phyloP scores from a whole-genome alignment of 2,888 invertebrate species.

The Eucera pruinosa region DNA sequence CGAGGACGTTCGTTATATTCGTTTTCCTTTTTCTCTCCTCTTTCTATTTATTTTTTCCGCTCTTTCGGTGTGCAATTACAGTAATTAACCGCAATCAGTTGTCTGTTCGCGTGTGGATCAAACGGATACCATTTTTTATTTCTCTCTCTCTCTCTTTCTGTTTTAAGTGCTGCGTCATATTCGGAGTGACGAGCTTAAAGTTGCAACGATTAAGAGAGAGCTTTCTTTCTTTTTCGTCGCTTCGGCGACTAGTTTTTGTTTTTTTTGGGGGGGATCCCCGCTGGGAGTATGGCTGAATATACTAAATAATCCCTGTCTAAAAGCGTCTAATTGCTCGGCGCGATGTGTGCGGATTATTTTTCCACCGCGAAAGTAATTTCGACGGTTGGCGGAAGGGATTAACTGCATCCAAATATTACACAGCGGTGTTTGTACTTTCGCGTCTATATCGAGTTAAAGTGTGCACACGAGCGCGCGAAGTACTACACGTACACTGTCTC shows the following conservation, averaged over 20 bases:
- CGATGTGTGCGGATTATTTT: not conserved
- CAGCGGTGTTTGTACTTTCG: not conserved
- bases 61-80: constrained; percentile 2
- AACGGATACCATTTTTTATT: no score
- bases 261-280: not conserved
- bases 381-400: not conserved
- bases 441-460: not conserved
- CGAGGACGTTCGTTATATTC: constrained; percentile 3
- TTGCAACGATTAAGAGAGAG: not conserved
- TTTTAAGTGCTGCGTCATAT: no score
- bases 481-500: not conserved
- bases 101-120: constrained; percentile 19
- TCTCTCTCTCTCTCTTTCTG: no score
- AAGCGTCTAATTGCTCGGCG: not conserved
- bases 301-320: no score
- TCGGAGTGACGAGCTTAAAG: not conserved
- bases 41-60: no score
- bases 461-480: no score
- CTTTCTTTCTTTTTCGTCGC: not conserved
- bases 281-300: no score
- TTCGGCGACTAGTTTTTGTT: not conserved
- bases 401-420: not conserved
- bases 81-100: constrained; percentile 16
- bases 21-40: not conserved
- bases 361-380: not conserved